These are phyloP conservation scores for Octonoba sinensis DNA, from an alignment of 2,888 invertebrate species.

Conservation along the genomic window DNA sequence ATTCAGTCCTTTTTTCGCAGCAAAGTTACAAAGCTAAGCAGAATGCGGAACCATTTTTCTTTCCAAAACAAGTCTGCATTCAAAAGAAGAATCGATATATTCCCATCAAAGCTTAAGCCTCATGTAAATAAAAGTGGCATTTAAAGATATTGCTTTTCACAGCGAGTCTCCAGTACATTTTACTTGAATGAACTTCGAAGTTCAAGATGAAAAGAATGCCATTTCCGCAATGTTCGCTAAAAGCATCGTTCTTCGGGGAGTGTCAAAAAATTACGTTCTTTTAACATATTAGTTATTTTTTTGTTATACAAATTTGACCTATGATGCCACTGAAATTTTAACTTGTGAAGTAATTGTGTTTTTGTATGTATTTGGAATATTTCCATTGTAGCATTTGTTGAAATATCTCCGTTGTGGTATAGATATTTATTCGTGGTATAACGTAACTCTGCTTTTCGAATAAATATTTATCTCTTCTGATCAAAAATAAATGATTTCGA, in stretches of 20 bases:
- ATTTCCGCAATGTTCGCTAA: slow-evolving; percentile 12
- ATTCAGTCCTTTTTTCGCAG: background rate
- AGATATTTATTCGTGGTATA: too few relatives aligned
- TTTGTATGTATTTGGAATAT: too few relatives aligned
- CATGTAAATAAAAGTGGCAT: slow-evolving; percentile 55
- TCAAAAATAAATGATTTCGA: too few relatives aligned
- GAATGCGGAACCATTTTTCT: slow-evolving; percentile 42
- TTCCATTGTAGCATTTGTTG: too few relatives aligned
- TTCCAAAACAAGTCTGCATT: slow-evolving; percentile 34
- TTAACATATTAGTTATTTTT: too few relatives aligned
- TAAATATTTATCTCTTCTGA: too few relatives aligned
- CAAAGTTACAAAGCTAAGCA: slow-evolving; percentile 31
- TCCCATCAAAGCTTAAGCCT: slow-evolving; percentile 41
- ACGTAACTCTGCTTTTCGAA: too few relatives aligned
- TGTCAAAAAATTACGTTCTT: too few relatives aligned
- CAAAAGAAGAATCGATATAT: slow-evolving; percentile 34
- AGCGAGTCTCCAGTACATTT: slow-evolving; percentile 26
- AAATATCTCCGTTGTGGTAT: too few relatives aligned
- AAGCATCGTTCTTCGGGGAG: slow-evolving; percentile 12
- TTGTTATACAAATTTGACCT: too few relatives aligned
- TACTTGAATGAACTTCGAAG: slow-evolving; percentile 13
- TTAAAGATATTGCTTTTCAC: slow-evolving; percentile 53
- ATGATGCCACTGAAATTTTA: too few relatives aligned
- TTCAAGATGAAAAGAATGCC: slow-evolving; percentile 15
- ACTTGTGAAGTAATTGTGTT: too few relatives aligned